Base-by-base conservation (phyloP, 1,140 invertebrate genomes). In the Sarcophaga peregrina region DNA sequence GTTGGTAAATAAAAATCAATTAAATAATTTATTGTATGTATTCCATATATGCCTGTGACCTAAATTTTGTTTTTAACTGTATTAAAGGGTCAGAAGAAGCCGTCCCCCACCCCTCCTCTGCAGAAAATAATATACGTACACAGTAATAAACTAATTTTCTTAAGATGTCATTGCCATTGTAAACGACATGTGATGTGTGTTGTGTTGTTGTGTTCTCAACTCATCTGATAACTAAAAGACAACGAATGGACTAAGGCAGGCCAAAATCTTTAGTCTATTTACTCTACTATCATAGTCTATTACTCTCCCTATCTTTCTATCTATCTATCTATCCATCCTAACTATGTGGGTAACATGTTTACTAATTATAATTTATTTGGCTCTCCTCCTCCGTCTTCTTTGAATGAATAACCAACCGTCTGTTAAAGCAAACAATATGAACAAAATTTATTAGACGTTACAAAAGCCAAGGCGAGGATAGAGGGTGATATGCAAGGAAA, bases 351-450 rank as follows among this genome's bases (percentile, higher is more conserved):
- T 17, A 78, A 50, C 48, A 78, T 78, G 48, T 78, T 4, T 47
- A 78, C 75, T 78, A 78, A 78, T 78, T 78, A 78, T 78, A 78
- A 78, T 78, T 78, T 78, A 78, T 78, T 78, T 78, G 75, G 2
- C 75, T 25, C 20, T 10, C 11, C 25, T 50, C 15, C 8, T 50
- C 75, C 75, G 20, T n/a, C n/a, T 50, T 25, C 9, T 54, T 2
- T 37, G 25, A 37, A 37, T 37, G 4, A 37, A 37, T 37, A n/a
- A n/a, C 4, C 25, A 2, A 37, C n/a, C n/a, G 25, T 37, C 25
- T 37, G 25, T 1, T 37, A 1, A 5, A 68, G 20, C 17, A 68
- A 68, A 17, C 9, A 68, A 68, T 20, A 68, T 68, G 54, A 58
- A 58, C 13, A 68, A 68, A 68, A 68, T 68, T 20, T 68, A n/a